Evolutionary conservation across 1,140 invertebrate species (phyloP), one percentile per base, ranked within the genome.

Genomic region (Brachionus asplanchnoidis): DNA sequence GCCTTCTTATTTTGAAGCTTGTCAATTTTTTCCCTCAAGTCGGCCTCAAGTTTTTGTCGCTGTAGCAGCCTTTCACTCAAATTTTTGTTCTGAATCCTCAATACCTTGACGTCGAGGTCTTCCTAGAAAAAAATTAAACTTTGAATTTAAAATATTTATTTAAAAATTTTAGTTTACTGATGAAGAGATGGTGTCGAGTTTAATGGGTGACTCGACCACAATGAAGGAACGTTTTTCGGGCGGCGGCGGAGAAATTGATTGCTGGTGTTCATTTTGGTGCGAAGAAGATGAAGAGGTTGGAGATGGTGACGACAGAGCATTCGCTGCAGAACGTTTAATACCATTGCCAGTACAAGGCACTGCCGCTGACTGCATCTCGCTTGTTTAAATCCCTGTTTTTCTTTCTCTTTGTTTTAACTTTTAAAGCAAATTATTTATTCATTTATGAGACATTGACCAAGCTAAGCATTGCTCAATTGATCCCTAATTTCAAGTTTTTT

Each of bases 61-160:
- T 97, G 95, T 87, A 97, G 95, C 85, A 99, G 87, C 56, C 90
- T 85, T 92, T 98, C 95, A 32, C 94, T 94, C 36, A 98, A 91
- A 90, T 98, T 97, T 90, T 96, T 97, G 88, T 98, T 98, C 91
- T 98, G 97, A 89, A 97, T 98, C 87, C 95, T 94, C 17, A 98
- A 89, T 77, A 97, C 95, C 92, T 98, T 97, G 87, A 97, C 95
- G 89, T 98, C 96, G 93, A 98, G 95, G 90, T 98, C 96, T 89
- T 98, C 96, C 89, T 91, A 8, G n/a, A 42, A 65, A 80, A 40
- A 60, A 17, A n/a, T n/a, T n/a, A n/a, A 80, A 42, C 36, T 40
- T 40, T 28, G 3, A 28, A 17, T 12, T 28, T n/a, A 42, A 36
- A 14, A 1, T 17, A 75, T 17, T 44, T 20, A 50, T n/a, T 26